phyloP scores from a whole-genome alignment of 2,113 vertebrate species.

The Pygoscelis antarcticus region DNA sequence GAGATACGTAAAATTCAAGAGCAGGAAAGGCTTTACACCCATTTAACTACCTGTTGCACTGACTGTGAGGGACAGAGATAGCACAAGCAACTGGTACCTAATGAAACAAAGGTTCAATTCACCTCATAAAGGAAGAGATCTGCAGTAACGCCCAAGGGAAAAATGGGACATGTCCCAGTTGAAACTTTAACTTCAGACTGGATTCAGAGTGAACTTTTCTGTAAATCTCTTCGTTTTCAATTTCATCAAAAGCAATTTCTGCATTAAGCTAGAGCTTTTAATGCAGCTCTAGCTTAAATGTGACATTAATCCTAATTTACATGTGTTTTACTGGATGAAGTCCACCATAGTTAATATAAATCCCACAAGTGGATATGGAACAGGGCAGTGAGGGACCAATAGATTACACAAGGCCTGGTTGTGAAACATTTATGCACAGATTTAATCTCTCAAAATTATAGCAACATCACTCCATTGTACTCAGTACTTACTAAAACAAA shows the following conservation, averaged over 20 bases:
- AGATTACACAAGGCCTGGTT: background rate
- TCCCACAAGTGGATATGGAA: background rate
- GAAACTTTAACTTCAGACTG: background rate
- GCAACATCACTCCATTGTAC: background rate
- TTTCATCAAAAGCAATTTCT: background rate
- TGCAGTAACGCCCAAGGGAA: background rate
- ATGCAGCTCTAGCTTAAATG: background rate
- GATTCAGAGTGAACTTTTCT: background rate
- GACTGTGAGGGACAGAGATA: background rate
- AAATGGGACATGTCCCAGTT: background rate
- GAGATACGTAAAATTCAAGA: background rate
- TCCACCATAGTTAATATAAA: background rate
- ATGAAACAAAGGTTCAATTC: background rate
- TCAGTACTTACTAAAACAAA: background rate
- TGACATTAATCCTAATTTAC: background rate
- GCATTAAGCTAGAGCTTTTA: background rate
- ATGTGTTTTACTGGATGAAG: background rate
- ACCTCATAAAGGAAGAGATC: background rate
- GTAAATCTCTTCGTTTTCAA: background rate
- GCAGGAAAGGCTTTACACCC: background rate
- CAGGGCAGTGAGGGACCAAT: background rate
- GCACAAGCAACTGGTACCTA: background rate
- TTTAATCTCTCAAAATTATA: background rate
- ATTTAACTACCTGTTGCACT: background rate
- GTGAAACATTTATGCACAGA: background rate